Conservation (phyloP, 2,888 invertebrate genomes). For the Drosophila testacea region DNA sequence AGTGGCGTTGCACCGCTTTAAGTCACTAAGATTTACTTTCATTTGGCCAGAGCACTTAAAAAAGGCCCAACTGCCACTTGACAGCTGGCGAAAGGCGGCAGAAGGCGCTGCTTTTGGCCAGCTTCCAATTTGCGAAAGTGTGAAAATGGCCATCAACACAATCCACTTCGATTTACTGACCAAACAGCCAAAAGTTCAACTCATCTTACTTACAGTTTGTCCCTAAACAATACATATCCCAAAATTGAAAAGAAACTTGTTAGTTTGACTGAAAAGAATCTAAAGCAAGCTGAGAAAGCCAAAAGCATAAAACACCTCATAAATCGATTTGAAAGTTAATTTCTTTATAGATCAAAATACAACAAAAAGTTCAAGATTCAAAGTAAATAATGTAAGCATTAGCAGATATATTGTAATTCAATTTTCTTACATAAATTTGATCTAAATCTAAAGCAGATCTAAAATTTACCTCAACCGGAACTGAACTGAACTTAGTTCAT, state of each 20-base stretch:
- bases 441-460: not conserved
- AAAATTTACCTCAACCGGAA: too few relatives aligned
- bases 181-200: conserved; percentile 18
- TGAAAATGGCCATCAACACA: conserved; percentile 25
- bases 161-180: conserved; percentile 17
- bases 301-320: too few relatives aligned
- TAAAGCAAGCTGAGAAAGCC: not conserved
- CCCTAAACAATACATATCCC: not conserved
- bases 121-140: conserved; percentile 45
- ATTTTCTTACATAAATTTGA: not conserved
- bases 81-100: conserved; percentile 71
- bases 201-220: conserved; percentile 1
- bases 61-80: conserved; percentile 62
- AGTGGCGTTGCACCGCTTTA: conserved; percentile 47
- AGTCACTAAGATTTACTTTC: conserved; percentile 71
- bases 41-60: conserved; percentile 63
- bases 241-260: conserved; percentile 7
- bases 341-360: not conserved
- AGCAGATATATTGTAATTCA: too few relatives aligned
- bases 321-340: not conserved
- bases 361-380: not conserved
- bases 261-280: conserved; percentile 20
- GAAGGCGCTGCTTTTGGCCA: conserved; percentile 13
- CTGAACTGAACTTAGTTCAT: too few relatives aligned
- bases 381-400: not conserved